phyloP scores from a whole-genome alignment of 2,888 invertebrate genomes.

The Gymnocheta viridis region DNA sequence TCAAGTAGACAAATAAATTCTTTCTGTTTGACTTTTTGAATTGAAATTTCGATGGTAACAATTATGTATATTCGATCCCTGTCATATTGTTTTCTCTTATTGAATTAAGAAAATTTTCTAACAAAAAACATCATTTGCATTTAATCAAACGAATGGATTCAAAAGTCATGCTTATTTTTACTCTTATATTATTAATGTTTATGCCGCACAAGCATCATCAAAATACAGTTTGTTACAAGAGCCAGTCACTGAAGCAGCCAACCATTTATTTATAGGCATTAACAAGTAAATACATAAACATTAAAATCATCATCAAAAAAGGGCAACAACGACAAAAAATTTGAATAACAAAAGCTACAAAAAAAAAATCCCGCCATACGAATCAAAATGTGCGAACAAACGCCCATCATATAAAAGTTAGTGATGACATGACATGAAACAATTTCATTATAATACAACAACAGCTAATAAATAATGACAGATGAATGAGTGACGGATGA shows the following conservation, averaged over 20 bases:
- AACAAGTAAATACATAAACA: constrained; percentile 35
- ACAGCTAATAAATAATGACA: constrained; percentile 4
- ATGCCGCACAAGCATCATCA: background rate
- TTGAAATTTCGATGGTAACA: no score
- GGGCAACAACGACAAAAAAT: constrained; percentile 13
- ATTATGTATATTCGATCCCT: no score
- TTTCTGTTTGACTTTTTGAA: no score
- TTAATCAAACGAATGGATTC: constrained; percentile 27
- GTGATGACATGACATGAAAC: constrained; percentile 39
- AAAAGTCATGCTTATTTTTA: constrained; percentile 33
- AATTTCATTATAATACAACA: background rate
- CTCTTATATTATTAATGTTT: background rate
- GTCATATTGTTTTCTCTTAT: no score
- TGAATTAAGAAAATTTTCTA: no score
- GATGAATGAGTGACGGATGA: constrained; percentile 21
- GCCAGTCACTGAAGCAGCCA: constrained; percentile 7
- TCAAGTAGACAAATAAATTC: no score
- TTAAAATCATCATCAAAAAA: constrained; percentile 18
- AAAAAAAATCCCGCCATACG: background rate
- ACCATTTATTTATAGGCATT: background rate
- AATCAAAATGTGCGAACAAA: background rate
- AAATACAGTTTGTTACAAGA: constrained; percentile 12
- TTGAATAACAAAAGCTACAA: background rate
- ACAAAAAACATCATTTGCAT: no score
- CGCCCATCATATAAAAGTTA: constrained; percentile 13